Evolutionary conservation across 2,797 vertebrate species (phyloP).

Genomic region (Coluber constrictor): DNA sequence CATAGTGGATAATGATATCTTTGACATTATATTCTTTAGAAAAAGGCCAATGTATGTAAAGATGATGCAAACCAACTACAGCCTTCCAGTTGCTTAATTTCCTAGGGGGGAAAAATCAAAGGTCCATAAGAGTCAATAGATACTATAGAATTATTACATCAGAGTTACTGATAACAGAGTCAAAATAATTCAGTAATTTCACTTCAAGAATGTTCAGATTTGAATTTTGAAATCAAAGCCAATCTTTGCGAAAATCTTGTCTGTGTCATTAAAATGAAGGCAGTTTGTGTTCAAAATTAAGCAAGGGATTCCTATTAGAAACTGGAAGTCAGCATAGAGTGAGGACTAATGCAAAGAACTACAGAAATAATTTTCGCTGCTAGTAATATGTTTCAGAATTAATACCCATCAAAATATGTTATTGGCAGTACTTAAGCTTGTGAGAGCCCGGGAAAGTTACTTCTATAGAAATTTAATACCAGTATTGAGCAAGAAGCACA

Average conservation of each 20-base stretch:
- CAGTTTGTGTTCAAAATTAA: background rate
- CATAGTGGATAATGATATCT: constrained; percentile 48
- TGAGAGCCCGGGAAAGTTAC: background rate
- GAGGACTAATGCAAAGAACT: background rate
- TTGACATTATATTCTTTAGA: constrained; percentile 39
- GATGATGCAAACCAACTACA: constrained; percentile 59
- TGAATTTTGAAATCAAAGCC: background rate
- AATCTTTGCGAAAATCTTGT: background rate
- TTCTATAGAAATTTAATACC: background rate
- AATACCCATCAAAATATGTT: background rate
- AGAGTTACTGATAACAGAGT: background rate
- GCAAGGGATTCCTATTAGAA: background rate
- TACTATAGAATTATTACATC: background rate
- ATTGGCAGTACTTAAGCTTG: background rate
- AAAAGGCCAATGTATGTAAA: background rate
- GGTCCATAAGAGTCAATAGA: background rate
- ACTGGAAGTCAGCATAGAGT: background rate
- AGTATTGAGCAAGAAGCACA: background rate
- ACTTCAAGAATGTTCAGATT: background rate
- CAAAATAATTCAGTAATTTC: background rate
- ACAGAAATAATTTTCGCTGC: background rate
- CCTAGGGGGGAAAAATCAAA: constrained; percentile 49
- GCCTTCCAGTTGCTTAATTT: constrained; percentile 58
- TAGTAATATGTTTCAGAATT: background rate
- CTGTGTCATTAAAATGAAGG: background rate